A percentile compares a stretch with the other conserved stretches of the same genome.
phyloP scores from a whole-genome alignment of 2,888 invertebrate genomes.

The Tachina grossa region DNA sequence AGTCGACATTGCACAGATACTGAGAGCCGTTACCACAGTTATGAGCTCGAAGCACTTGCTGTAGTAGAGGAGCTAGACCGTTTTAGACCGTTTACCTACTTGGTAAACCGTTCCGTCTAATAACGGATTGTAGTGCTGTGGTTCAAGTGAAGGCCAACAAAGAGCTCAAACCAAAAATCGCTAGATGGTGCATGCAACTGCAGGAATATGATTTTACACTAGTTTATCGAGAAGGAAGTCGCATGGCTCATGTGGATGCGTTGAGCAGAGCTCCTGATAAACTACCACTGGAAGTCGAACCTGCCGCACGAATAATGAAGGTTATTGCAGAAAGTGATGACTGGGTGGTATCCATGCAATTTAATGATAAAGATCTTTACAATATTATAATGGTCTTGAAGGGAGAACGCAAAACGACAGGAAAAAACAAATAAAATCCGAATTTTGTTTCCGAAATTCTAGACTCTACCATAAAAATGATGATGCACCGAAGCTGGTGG shows the following conservation, averaged over 20 bases:
- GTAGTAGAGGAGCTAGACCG: slow-evolving; percentile 62
- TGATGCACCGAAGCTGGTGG: not conserved
- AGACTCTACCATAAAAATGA: slow-evolving; percentile 26
- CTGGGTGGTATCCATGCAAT: slow-evolving; percentile 66
- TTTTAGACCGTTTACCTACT: slow-evolving; percentile 59
- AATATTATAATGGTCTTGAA: slow-evolving; percentile 11
- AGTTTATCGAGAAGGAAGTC: slow-evolving; percentile 3
- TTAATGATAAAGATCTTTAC: slow-evolving; percentile 31
- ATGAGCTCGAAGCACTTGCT: slow-evolving; percentile 68
- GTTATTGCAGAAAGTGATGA: slow-evolving; percentile 39
- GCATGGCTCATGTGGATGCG: not conserved
- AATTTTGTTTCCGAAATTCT: slow-evolving; percentile 22
- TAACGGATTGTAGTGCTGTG: slow-evolving; percentile 65
- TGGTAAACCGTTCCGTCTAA: slow-evolving; percentile 47
- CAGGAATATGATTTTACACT: slow-evolving; percentile 7
- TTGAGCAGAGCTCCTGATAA: not conserved
- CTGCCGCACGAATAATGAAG: slow-evolving; percentile 34
- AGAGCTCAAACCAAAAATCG: slow-evolving; percentile 49
- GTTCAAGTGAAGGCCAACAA: slow-evolving; percentile 38
- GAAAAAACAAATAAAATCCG: slow-evolving; percentile 1
- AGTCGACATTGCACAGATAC: slow-evolving; percentile 63
- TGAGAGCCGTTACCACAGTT: slow-evolving; percentile 61
- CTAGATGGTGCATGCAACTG: slow-evolving; percentile 57
- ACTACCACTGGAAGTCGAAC: not conserved
- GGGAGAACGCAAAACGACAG: not conserved